phyloP scores from a whole-genome alignment of 2,113 vertebrate species.

The Gymnarchus niloticus region DNA sequence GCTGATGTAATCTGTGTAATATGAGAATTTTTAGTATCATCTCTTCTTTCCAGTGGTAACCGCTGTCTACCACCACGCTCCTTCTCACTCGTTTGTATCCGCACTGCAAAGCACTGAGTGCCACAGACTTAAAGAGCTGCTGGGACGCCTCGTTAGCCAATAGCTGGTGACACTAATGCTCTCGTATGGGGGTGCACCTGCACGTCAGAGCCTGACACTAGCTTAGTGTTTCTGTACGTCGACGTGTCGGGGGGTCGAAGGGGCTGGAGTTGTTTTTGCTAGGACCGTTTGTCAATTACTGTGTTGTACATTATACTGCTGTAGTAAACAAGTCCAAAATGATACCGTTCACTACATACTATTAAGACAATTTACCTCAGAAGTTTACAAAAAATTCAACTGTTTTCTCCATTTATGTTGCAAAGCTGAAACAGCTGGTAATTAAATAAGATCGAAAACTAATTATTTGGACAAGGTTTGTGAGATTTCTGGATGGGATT shows the following conservation, averaged over 20 bases:
- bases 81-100: too few species aligned
- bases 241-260: too few species aligned
- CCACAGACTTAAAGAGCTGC: neutral
- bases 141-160: neutral
- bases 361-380: neutral
- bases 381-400: neutral
- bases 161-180: neutral
- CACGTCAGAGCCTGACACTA: neutral
- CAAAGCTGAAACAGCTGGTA: neutral
- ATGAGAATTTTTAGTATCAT: neutral
- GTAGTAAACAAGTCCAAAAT: neutral
- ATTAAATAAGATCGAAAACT: neutral
- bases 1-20: neutral
- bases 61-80: too few species aligned
- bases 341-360: neutral
- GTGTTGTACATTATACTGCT: neutral
- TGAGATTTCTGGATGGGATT: neutral
- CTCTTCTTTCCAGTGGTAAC: neutral
- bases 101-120: neutral
- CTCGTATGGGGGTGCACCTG: too few species aligned
- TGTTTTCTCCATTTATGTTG: neutral
- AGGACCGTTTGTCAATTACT: neutral
- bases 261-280: neutral
- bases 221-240: neutral
- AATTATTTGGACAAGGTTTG: neutral